A percentile compares a stretch with the other conserved stretches of the same genome.
Conservation (phyloP, 2,113 vertebrate species). For the Scopus umbretta region DNA sequence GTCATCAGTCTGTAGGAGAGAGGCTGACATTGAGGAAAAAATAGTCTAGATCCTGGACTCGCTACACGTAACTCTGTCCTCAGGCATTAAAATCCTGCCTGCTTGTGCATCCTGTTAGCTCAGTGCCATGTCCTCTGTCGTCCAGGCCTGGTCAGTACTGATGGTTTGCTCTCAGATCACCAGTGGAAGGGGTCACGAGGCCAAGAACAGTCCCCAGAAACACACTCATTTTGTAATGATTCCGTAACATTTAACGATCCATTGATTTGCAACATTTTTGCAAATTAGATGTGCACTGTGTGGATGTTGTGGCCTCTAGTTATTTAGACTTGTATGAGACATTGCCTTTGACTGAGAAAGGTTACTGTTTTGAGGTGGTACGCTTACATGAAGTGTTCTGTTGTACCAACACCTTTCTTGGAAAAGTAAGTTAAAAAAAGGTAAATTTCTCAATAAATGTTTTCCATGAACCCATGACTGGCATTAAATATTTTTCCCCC, state of each 20-base stretch:
- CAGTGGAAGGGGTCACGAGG: background rate
- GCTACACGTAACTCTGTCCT: background rate
- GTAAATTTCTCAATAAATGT: background rate
- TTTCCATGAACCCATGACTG: background rate
- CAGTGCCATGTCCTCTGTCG: background rate
- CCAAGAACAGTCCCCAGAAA: background rate
- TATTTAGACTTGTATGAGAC: background rate
- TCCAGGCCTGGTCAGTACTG: background rate
- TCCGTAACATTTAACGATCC: background rate
- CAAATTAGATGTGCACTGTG: background rate
- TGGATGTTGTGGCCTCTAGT: background rate
- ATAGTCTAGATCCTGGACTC: background rate
- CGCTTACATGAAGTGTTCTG: background rate
- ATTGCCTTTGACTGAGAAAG: background rate
- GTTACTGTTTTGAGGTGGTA: background rate
- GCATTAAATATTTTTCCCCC: background rate
- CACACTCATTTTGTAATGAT: background rate
- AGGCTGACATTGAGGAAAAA: background rate
- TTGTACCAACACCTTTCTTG: background rate
- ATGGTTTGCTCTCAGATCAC: background rate
- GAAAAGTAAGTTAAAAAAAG: background rate
- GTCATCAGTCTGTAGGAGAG: background rate
- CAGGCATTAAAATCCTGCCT: background rate
- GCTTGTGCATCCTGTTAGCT: background rate
- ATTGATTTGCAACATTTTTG: background rate